These are phyloP conservation scores for Fulmarus glacialis DNA, from an alignment of 2,113 vertebrate species.

Conservation along the genomic window DNA sequence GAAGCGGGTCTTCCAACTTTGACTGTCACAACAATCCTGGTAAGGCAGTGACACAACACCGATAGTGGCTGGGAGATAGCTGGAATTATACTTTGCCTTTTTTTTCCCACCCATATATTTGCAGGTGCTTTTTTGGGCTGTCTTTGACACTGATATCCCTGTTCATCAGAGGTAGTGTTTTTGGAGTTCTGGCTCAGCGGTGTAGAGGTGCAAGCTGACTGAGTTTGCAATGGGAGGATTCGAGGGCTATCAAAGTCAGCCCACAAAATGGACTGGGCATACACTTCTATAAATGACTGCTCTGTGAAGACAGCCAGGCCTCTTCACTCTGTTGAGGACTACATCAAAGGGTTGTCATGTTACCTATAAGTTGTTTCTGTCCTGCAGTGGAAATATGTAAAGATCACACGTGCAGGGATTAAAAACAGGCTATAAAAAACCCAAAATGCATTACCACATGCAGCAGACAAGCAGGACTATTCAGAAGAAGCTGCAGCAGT, in stretches of 20 bases:
- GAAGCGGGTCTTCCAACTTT: conserved; percentile 56
- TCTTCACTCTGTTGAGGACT: neutral
- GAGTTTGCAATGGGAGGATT: neutral
- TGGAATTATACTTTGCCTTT: neutral
- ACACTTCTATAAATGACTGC: neutral
- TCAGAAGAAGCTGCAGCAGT: neutral
- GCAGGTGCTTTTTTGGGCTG: neutral
- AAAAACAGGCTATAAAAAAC: neutral
- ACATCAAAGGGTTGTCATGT: fast-evolving
- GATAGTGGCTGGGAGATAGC: fast-evolving
- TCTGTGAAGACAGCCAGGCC: neutral
- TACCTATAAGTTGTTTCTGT: neutral
- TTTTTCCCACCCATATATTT: fast-evolving
- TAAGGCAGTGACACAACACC: conserved; percentile 27
- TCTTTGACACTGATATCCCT: fast-evolving
- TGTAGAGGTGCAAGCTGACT: neutral
- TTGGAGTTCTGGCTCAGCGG: neutral
- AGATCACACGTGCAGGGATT: neutral
- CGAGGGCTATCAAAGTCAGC: neutral
- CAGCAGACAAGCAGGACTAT: neutral
- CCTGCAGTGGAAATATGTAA: neutral
- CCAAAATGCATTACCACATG: neutral
- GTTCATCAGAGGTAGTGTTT: neutral
- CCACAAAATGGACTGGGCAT: neutral
- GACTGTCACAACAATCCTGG: conserved; percentile 84